These are phyloP conservation scores for Argyresthia albistria DNA, from an alignment of 2,888 invertebrate genomes.

Conservation along the genomic window DNA sequence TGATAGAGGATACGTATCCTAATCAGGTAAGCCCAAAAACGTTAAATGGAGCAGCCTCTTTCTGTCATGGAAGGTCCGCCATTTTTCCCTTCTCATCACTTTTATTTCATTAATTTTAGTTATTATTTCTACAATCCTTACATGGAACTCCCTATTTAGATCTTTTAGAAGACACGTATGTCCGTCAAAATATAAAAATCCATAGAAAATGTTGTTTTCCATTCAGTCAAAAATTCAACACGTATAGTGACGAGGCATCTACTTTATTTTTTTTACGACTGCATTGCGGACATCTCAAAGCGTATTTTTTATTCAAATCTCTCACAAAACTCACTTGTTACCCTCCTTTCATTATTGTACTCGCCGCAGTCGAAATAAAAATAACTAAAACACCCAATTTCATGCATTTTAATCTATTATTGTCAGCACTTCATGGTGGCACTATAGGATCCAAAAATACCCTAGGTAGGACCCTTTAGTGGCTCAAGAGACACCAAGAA, in stretches of 20 bases:
- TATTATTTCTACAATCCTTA: not conserved
- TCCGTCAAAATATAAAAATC: no score
- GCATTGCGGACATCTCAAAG: not conserved
- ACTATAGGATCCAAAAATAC: no score
- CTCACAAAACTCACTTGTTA: not conserved
- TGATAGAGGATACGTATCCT: conserved; percentile 80
- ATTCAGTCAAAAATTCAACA: no score
- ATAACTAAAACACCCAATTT: no score
- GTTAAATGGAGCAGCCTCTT: conserved; percentile 48
- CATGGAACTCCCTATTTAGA: not conserved
- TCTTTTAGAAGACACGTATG: not conserved
- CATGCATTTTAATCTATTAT: no score
- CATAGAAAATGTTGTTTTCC: no score
- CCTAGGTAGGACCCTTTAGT: no score
- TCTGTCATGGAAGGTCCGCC: conserved; percentile 61
- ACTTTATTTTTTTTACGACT: not conserved
- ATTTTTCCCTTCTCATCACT: conserved; percentile 48
- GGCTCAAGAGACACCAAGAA: no score
- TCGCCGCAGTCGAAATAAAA: no score
- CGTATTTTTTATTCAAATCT: not conserved
- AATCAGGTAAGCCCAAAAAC: conserved; percentile 49
- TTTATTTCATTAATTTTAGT: conserved; percentile 4
- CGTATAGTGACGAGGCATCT: not conserved
- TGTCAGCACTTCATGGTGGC: no score
- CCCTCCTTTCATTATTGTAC: no score